Conservation (phyloP, 2,888 invertebrate genomes). For the Amphimallon solstitiale region DNA sequence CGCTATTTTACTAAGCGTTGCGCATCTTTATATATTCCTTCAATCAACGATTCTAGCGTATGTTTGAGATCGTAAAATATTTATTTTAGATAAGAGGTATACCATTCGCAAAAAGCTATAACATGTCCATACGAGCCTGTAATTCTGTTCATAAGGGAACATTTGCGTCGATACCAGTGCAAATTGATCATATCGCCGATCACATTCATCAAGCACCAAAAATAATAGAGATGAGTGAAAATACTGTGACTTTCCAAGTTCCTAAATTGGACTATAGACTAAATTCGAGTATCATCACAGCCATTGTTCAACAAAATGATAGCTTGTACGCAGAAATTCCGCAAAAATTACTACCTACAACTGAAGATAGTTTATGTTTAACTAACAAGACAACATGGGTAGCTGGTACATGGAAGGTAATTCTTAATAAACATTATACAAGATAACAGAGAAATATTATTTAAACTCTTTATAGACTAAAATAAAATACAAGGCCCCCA, state of each 20-base stretch:
- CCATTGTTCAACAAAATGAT: slow-evolving; percentile 57
- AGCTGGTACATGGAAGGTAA: slow-evolving; percentile 52
- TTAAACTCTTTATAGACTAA: too few species aligned
- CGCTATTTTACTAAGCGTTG: too few species aligned
- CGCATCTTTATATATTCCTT: too few species aligned
- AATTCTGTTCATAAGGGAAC: slow-evolving; percentile 53
- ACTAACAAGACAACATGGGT: slow-evolving; percentile 57
- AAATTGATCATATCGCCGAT: slow-evolving; percentile 53
- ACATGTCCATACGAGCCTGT: slow-evolving; percentile 53
- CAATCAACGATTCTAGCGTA: too few species aligned
- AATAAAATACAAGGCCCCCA: too few species aligned
- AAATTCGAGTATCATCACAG: slow-evolving; percentile 51
- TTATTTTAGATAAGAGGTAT: slow-evolving; percentile 56
- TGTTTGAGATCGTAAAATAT: too few species aligned
- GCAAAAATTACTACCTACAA: slow-evolving; percentile 47
- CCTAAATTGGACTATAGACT: slow-evolving; percentile 53
- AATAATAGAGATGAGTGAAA: slow-evolving; percentile 49
- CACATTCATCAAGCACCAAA: slow-evolving; percentile 56
- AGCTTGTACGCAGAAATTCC: slow-evolving; percentile 43
- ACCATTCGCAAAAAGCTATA: slow-evolving; percentile 54
- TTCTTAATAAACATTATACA: neutral
- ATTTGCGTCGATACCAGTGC: slow-evolving; percentile 46
- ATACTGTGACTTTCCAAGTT: slow-evolving; percentile 51
- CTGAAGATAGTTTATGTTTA: slow-evolving; percentile 54
- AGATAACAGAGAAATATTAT: neutral